These are phyloP conservation scores for Drusus annulatus DNA, from an alignment of 1,140 invertebrate species.

Conservation along the genomic window DNA sequence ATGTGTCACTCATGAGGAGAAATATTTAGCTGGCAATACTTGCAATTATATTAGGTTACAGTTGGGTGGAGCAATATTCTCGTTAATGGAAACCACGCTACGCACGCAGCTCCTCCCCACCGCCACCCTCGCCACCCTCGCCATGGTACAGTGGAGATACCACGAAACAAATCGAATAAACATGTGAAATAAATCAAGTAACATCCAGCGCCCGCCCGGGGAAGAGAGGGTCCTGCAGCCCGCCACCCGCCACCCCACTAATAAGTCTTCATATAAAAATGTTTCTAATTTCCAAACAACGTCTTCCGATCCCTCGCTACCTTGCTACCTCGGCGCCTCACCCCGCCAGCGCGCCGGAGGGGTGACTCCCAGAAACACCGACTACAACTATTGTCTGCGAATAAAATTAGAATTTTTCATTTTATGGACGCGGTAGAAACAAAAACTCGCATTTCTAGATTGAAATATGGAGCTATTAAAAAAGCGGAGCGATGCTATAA, in stretches of 20 bases:
- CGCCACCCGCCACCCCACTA: conserved; percentile 43
- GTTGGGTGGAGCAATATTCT: not conserved
- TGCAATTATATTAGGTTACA: no score
- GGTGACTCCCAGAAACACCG: not conserved
- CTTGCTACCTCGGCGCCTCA: not conserved
- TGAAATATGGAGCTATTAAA: no score
- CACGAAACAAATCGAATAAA: conserved; percentile 37
- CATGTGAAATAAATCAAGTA: conserved; percentile 39
- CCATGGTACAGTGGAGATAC: not conserved
- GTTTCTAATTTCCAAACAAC: conserved; percentile 60
- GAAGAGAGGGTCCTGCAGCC: conserved; percentile 32
- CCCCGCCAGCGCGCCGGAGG: not conserved
- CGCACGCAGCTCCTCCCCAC: not conserved
- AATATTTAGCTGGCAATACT: no score
- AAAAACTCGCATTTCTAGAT: no score
- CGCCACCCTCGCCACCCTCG: not conserved
- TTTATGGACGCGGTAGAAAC: not conserved
- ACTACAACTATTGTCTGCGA: not conserved
- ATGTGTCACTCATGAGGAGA: no score
- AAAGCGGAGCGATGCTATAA: no score
- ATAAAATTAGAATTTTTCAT: conserved; percentile 14
- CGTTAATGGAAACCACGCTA: not conserved
- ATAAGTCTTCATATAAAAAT: conserved; percentile 60
- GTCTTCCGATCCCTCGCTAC: conserved; percentile 50
- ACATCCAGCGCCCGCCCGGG: conserved; percentile 24